Evolutionary conservation across 2,113 vertebrate genomes (phyloP).

Genomic region (Diphyllodes magnificus): DNA sequence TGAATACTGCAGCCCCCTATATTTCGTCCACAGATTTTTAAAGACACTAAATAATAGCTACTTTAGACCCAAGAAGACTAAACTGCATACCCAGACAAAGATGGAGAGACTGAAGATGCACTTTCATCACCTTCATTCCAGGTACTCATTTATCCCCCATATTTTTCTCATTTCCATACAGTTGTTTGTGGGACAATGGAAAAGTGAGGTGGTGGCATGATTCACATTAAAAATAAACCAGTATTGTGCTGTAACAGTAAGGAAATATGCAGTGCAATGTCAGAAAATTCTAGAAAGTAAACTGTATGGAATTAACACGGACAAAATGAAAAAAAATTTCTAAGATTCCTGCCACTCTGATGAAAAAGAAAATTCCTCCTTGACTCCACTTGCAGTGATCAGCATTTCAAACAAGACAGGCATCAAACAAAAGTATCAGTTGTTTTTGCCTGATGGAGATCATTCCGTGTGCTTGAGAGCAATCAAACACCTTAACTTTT

Average conservation of each 20-base stretch:
- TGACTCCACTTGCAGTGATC: not conserved
- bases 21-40: not conserved
- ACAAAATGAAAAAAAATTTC: not conserved
- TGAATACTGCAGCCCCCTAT: not conserved
- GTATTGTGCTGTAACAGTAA: not conserved
- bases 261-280: not conserved
- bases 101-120: not conserved
- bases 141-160: not conserved
- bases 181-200: not conserved
- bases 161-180: not conserved
- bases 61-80: not conserved
- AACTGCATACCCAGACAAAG: not conserved
- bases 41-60: not conserved
- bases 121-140: not conserved
- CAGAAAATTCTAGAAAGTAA: not conserved
- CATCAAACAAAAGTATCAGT: not conserved
- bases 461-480: not conserved
- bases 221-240: not conserved
- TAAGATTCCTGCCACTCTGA: not conserved
- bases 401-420: not conserved
- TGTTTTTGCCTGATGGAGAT: not conserved
- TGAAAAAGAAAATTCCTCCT: not conserved
- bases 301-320: not conserved
- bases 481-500: constrained; percentile 4
- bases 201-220: not conserved